Evolutionary conservation across 2,888 invertebrate species (phyloP).

Genomic region (Ennomos fuscantarius): DNA sequence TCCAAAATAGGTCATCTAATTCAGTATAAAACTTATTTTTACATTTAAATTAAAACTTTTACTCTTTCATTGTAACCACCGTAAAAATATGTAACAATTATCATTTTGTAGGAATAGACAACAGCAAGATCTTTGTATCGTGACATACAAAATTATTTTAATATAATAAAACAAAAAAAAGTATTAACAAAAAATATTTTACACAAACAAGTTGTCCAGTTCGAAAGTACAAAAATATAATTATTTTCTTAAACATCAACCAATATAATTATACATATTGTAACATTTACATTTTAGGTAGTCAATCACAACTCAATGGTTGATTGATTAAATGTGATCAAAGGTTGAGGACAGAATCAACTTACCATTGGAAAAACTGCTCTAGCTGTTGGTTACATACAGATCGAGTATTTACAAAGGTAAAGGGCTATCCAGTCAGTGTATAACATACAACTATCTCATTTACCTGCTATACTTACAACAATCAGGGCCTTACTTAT

Average conservation of each 20-base stretch:
- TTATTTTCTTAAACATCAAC: constrained; percentile 60
- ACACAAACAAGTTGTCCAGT: constrained; percentile 58
- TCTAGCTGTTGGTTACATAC: background rate
- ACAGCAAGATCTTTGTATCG: constrained; percentile 1
- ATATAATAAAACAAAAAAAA: constrained; percentile 52
- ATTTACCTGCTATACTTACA: background rate
- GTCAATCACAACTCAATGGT: constrained; percentile 57
- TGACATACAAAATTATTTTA: constrained; percentile 26
- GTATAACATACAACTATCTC: constrained; percentile 4
- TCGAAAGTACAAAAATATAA: constrained; percentile 78
- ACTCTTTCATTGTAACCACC: no score
- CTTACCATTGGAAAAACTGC: constrained; percentile 9
- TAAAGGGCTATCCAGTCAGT: constrained; percentile 7
- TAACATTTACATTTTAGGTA: constrained; percentile 57
- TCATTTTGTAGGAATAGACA: no score
- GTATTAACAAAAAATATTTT: constrained; percentile 62
- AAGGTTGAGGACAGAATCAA: constrained; percentile 12
- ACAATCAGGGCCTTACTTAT: background rate
- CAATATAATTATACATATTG: constrained; percentile 64
- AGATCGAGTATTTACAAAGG: constrained; percentile 16
- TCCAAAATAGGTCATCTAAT: no score
- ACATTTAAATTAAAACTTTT: no score
- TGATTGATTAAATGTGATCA: background rate
- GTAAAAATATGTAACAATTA: no score
- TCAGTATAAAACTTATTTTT: no score